These are phyloP conservation scores for Protodeltote pygarga DNA, from an alignment of 2,888 invertebrate genomes.

Conservation along the genomic window DNA sequence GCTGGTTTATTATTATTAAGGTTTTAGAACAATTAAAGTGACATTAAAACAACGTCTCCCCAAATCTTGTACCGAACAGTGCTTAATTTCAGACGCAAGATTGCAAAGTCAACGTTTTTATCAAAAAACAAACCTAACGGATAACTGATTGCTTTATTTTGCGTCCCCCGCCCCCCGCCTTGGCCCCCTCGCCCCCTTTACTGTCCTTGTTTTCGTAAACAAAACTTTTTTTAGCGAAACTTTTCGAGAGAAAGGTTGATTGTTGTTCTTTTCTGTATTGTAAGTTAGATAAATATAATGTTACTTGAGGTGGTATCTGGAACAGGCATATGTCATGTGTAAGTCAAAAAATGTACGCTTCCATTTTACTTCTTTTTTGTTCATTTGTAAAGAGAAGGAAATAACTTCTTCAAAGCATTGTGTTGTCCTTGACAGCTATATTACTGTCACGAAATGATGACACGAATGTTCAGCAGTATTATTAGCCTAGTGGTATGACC, in stretches of 20 bases:
- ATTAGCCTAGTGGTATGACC: too few species aligned
- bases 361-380: too few species aligned
- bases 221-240: conserved; percentile 54
- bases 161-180: conserved; percentile 16
- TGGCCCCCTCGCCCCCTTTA: conserved; percentile 32
- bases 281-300: conserved; percentile 43
- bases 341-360: conserved; percentile 7
- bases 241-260: conserved; percentile 43
- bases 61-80: conserved; percentile 36
- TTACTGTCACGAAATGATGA: too few species aligned
- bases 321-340: conserved; percentile 12
- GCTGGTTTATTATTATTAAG: too few species aligned
- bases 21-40: not conserved
- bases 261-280: conserved; percentile 49
- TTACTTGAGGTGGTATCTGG: conserved; percentile 24
- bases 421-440: too few species aligned
- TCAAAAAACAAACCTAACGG: conserved; percentile 67
- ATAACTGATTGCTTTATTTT: conserved; percentile 73
- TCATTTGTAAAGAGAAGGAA: too few species aligned
- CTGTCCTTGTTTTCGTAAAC: conserved; percentile 54
- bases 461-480: too few species aligned
- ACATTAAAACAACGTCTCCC: not conserved
- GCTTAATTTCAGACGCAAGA: conserved; percentile 58
- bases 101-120: conserved; percentile 68
- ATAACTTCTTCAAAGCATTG: too few species aligned